Evolutionary conservation across 2,797 vertebrate genomes (phyloP), one percentile per base, ranked within the genome.

Genomic region (Xerus rutilus): DNA sequence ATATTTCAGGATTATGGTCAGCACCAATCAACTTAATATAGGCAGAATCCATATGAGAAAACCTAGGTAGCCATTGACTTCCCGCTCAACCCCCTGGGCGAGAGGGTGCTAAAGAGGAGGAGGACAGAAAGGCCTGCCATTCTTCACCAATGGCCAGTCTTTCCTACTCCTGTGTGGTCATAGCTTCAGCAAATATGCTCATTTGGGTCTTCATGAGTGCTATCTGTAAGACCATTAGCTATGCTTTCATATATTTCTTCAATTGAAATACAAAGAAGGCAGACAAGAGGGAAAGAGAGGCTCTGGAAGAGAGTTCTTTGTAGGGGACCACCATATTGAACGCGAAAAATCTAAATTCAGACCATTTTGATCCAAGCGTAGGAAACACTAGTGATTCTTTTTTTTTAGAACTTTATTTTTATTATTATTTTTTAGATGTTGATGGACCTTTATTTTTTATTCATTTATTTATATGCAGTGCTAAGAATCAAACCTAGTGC

Each of bases 271-370:
- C 35, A 32, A 8, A 57, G 32, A 86, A 89, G 43, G 39, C 25
- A 88, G 70, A 70, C 10, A 69, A 62, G 32, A 93, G 3, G 47
- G 8, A 17, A 85, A 18, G 21, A 82, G 23, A 45, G 0, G 35
- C 17, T 67, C 73, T 57, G 23, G 28, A 65, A 9, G 35, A 78
- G n/a, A 83, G 30, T 52, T 72, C 21, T 89, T 67, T 52, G 11
- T 35, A 65, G 45, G 20, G n/a, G 83, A 89, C 54, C 62, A 49
- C 3, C 69, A 72, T 43, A 69, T 3, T 57, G 35, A 93, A 89
- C 35, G 62, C 73, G 30, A 85, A 96, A 85, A 86, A 92, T 93
- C 54, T 69, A 88, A 81, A 81, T 90, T 81, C 62, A 77, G 47
- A 28, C 5, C 59, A 73, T 94, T 96, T 84, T 77, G 77, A 94